Percentiles rank a stretch among this genome's conserved stretches.
These are phyloP conservation scores for Lissonota sp. DNA, from an alignment of 2,888 invertebrate genomes.

Conservation along the genomic window DNA sequence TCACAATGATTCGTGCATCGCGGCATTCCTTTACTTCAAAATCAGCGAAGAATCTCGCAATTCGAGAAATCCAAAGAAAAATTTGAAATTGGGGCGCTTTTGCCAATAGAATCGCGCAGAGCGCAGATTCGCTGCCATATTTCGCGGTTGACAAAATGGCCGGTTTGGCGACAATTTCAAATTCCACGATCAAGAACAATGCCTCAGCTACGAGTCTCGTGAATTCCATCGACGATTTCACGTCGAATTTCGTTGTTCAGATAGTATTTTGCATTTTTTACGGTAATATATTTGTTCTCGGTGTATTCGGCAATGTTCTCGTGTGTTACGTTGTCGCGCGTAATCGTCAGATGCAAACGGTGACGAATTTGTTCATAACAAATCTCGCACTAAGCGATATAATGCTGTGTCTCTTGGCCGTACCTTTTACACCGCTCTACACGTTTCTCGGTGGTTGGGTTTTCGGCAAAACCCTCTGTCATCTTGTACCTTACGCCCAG, in stretches of 20 bases:
- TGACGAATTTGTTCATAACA: constrained; percentile 98
- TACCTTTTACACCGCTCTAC: constrained; percentile 98
- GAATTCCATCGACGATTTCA: constrained; percentile 66
- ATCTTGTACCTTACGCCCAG: constrained; percentile 96
- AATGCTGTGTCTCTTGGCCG: constrained; percentile 95
- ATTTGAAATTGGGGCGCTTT: neutral
- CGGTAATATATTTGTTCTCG: constrained; percentile 92
- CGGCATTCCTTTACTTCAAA: no score
- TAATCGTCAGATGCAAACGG: constrained; percentile 98
- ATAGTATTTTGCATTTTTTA: constrained; percentile 91
- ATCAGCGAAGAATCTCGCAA: no score
- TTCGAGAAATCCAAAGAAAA: neutral
- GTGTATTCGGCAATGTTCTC: constrained; percentile 94
- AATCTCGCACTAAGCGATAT: constrained; percentile 98
- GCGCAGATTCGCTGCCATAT: no score
- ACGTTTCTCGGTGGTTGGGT: constrained; percentile 96
- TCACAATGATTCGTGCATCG: no score
- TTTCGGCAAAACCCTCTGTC: constrained; percentile 95
- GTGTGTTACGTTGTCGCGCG: constrained; percentile 97
- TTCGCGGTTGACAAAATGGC: constrained; percentile 2
- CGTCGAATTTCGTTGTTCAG: constrained; percentile 89
- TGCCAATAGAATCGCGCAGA: no score
- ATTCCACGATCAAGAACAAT: constrained; percentile 16
- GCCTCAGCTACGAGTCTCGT: constrained; percentile 20
- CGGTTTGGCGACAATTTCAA: constrained; percentile 3